Evolutionary conservation across 2,797 vertebrate species (phyloP).

Genomic region (Bothrops alternatus): DNA sequence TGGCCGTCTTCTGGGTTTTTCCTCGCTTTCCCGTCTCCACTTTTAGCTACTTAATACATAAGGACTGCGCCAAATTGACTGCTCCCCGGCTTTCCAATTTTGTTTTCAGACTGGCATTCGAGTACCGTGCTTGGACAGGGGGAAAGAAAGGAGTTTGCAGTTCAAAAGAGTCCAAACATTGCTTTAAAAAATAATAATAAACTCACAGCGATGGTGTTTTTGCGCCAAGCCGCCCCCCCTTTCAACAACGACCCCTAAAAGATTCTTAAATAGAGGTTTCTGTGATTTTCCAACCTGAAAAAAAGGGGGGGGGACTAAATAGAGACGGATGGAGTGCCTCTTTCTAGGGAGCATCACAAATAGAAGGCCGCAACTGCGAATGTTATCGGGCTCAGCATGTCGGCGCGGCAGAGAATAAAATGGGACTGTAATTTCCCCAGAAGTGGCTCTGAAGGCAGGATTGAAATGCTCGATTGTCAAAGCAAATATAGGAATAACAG

Average conservation of each 20-base stretch:
- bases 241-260: not conserved
- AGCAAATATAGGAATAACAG: not conserved
- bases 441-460: not conserved
- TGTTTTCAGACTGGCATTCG: not conserved
- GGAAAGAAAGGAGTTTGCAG: not conserved
- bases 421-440: not conserved
- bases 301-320: not conserved
- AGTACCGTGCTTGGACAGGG: not conserved
- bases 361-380: not conserved
- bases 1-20: not conserved
- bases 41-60: not conserved
- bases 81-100: not conserved
- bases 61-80: not conserved
- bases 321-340: not conserved
- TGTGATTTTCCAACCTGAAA: not conserved
- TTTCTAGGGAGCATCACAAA: not conserved
- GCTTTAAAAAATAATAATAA: not conserved
- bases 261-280: not conserved
- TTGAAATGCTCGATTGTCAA: not conserved
- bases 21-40: not conserved
- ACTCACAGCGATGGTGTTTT: not conserved
- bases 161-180: not conserved
- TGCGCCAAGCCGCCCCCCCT: not conserved
- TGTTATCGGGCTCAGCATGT: not conserved
- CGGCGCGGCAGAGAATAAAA: not conserved